Conservation (phyloP, 92 coral and sea anemone genomes). For the Virgularia gustaviana region DNA sequence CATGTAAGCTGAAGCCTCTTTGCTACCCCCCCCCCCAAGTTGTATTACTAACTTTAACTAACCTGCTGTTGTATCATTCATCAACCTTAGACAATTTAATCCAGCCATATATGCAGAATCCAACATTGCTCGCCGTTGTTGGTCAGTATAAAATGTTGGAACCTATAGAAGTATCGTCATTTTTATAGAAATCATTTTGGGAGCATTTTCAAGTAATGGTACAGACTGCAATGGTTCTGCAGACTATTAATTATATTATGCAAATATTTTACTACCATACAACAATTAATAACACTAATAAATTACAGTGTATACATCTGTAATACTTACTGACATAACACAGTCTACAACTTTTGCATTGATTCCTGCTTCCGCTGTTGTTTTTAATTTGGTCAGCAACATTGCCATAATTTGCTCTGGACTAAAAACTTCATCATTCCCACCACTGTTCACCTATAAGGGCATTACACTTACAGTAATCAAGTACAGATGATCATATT, state of each 20-base stretch:
- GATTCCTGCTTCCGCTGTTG: slow-evolving; percentile 64
- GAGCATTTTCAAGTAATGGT: neutral
- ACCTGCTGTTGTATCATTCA: slow-evolving; percentile 99
- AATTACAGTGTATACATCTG: too few relatives aligned
- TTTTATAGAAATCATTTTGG: neutral
- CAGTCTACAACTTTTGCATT: slow-evolving; percentile 78
- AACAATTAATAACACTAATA: too few relatives aligned
- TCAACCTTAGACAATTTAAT: slow-evolving; percentile 83
- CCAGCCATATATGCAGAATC: slow-evolving; percentile 85
- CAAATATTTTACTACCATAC: too few relatives aligned
- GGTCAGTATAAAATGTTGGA: slow-evolving; percentile 89
- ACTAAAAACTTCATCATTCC: slow-evolving; percentile 69
- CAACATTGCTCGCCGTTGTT: slow-evolving; percentile 88
- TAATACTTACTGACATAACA: slow-evolving; percentile 89
- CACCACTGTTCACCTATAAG: slow-evolving; percentile 66
- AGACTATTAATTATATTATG: too few relatives aligned
- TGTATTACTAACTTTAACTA: too few relatives aligned
- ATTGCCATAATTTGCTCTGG: slow-evolving; percentile 98
- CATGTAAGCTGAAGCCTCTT: too few relatives aligned
- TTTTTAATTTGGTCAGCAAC: slow-evolving; percentile 72
- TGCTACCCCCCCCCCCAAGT: too few relatives aligned
- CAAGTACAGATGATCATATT: too few relatives aligned
- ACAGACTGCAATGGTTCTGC: too few relatives aligned
- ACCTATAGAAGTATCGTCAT: slow-evolving; percentile 47
- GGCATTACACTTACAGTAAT: too few relatives aligned